phyloP scores from a whole-genome alignment of 2,888 invertebrate species.

The Notodonta dromedarius region DNA sequence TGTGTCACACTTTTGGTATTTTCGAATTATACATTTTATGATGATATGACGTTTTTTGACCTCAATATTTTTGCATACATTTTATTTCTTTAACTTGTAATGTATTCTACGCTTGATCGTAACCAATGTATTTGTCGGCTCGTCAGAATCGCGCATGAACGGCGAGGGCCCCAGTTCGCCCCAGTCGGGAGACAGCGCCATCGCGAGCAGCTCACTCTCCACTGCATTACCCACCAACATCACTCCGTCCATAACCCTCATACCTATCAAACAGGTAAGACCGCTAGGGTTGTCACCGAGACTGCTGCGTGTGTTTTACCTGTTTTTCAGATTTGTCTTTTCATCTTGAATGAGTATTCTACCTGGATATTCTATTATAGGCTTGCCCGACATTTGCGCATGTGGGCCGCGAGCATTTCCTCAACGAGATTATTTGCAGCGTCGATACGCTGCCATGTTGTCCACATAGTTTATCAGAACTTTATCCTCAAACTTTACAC shows the following conservation, averaged over 20 bases:
- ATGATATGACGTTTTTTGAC: not conserved
- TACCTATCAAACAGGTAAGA: slow-evolving; percentile 91
- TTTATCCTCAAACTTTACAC: not conserved
- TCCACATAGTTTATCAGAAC: no score
- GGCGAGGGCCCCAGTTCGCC: slow-evolving; percentile 90
- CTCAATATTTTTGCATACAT: not conserved
- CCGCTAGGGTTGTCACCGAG: no score
- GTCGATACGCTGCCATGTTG: no score
- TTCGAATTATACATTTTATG: not conserved
- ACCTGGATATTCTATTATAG: not conserved
- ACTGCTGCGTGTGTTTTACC: no score
- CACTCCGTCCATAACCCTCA: slow-evolving; percentile 93
- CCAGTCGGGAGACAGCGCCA: slow-evolving; percentile 92
- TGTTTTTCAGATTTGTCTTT: no score
- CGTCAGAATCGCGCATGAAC: slow-evolving; percentile 83
- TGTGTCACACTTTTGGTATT: not conserved
- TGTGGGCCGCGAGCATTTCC: slow-evolving; percentile 5
- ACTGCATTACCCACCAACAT: slow-evolving; percentile 85
- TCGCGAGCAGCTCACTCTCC: slow-evolving; percentile 89
- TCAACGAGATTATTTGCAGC: not conserved
- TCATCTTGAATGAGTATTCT: not conserved
- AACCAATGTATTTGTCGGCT: not conserved
- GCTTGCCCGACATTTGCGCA: not conserved
- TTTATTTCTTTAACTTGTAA: not conserved
- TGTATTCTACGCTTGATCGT: no score